These are phyloP conservation scores for Hylaeus anthracinus DNA, from an alignment of 1,140 invertebrate genomes.

Conservation along the genomic window DNA sequence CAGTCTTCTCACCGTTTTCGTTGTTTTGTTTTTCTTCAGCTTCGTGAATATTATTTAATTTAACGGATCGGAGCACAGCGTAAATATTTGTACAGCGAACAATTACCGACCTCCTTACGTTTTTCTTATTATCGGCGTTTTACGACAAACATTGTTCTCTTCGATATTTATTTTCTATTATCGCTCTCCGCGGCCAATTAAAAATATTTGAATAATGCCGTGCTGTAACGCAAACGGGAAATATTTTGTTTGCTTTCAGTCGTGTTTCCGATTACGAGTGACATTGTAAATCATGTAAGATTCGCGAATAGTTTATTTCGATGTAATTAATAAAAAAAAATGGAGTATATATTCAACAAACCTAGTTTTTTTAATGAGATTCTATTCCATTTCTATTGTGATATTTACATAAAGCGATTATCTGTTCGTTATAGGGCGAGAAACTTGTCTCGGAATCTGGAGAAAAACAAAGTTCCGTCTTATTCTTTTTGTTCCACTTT, in stretches of 20 bases:
- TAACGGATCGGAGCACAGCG: background rate
- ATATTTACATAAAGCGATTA: conserved; percentile 17
- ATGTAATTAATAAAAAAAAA: no score
- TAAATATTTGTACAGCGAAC: conserved; percentile 26
- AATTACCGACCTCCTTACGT: conserved; percentile 4
- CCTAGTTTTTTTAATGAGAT: background rate
- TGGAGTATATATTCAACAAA: no score
- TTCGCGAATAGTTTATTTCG: no score
- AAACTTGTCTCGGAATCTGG: background rate
- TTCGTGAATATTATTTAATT: conserved; percentile 15
- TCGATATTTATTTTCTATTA: background rate
- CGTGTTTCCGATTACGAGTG: no score
- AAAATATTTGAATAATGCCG: conserved; percentile 12
- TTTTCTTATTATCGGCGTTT: background rate
- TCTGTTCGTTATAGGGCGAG: background rate
- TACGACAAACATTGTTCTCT: background rate
- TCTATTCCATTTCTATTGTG: background rate
- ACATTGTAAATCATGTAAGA: no score
- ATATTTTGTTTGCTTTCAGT: no score
- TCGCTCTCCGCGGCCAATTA: background rate
- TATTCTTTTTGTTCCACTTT: no score
- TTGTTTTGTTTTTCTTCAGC: background rate
- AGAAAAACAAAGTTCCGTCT: background rate
- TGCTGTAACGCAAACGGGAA: no score
- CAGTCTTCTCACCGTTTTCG: background rate